Evolutionary conservation across 1,140 invertebrate species (phyloP), one percentile per base, ranked within the genome.

Genomic region (Tetranychus cinnabarinus): DNA sequence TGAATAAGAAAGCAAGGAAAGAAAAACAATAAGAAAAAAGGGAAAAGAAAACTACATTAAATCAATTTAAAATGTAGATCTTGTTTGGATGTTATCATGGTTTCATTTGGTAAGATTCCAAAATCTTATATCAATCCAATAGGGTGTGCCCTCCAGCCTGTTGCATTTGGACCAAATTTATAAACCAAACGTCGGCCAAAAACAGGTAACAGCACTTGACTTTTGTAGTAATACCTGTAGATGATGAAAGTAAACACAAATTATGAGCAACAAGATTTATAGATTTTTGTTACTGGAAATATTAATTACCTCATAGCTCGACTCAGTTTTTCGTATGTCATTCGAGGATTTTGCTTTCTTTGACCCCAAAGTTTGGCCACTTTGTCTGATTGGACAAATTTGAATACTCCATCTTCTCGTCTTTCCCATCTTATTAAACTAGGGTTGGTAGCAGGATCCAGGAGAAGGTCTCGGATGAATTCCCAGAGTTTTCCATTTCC

Each of bases 251-350:
- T 3, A 56, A 6, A n/a, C 7, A 52, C 7, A 50, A 15, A 50
- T n/a, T 31, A 10, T 31, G 15, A 15, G 4, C 6, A n/a, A n/a
- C 48, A 15, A 46, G 45, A 15, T 46, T 10, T 46, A 15, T 50
- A 15, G 23, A n/a, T 50, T 1, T 50, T 15, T 6, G 31, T 12
- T 13, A n/a, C 8, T n/a, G 34, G 23, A 7, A 34, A 3, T 6
- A 15, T 47, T 48, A 57, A 60, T 62, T 74, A 86, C 81, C 88
- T 81, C 86, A 93, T 91, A 6, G 88, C 88, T 67, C 88, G 72
- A 73, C 85, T 89, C 63, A 92, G 79, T 72, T 93, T 93, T 70
- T 91, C 88, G 70, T 91, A 93, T 23, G 84, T 90, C 88, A 92
- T 92, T 68, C 83, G 81, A 36, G 81, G 80, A 70, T 93, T 92